Percentiles rank a stretch among this genome's conserved stretches.
These are phyloP conservation scores for Ctenopoma multispine DNA, from an alignment of 2,797 vertebrate genomes.

Conservation along the genomic window DNA sequence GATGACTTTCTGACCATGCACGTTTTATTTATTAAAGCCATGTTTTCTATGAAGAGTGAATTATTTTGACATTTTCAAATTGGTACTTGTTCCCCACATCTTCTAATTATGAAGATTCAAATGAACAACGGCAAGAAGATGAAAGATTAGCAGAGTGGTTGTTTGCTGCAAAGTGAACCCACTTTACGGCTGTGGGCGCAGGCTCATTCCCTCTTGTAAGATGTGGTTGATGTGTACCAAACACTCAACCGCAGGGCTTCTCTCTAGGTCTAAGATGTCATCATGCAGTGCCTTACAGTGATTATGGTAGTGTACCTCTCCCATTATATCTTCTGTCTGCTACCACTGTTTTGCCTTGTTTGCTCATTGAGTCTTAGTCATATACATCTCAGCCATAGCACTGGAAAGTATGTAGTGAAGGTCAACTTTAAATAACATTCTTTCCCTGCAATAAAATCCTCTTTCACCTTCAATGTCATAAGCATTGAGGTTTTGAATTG, in stretches of 20 bases:
- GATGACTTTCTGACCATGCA: slow-evolving; percentile 30
- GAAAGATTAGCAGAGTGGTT: slow-evolving; percentile 76
- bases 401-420: slow-evolving; percentile 67
- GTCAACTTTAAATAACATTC: slow-evolving; percentile 71
- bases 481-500: slow-evolving; percentile 61
- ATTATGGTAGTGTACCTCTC: slow-evolving; percentile 84
- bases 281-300: slow-evolving; percentile 80
- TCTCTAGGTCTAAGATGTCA: slow-evolving; percentile 82
- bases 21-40: slow-evolving; percentile 77
- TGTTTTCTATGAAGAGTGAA: slow-evolving; percentile 70
- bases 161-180: slow-evolving; percentile 80
- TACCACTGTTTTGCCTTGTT: slow-evolving; percentile 76
- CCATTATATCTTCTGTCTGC: slow-evolving; percentile 79
- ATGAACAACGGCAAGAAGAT: slow-evolving; percentile 76
- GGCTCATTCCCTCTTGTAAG: slow-evolving; percentile 79
- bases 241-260: slow-evolving; percentile 82
- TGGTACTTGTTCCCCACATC: slow-evolving; percentile 57
- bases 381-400: slow-evolving; percentile 70
- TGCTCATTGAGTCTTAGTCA: slow-evolving; percentile 71
- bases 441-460: slow-evolving; percentile 69
- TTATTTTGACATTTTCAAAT: slow-evolving; percentile 73
- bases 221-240: slow-evolving; percentile 84
- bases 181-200: slow-evolving; percentile 78
- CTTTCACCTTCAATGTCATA: slow-evolving; percentile 51
- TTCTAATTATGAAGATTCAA: slow-evolving; percentile 83